A percentile compares a stretch with the other conserved stretches of the same genome.
Evolutionary conservation across 2,888 invertebrate genomes (phyloP).

Genomic region (Ectemnius continuus): DNA sequence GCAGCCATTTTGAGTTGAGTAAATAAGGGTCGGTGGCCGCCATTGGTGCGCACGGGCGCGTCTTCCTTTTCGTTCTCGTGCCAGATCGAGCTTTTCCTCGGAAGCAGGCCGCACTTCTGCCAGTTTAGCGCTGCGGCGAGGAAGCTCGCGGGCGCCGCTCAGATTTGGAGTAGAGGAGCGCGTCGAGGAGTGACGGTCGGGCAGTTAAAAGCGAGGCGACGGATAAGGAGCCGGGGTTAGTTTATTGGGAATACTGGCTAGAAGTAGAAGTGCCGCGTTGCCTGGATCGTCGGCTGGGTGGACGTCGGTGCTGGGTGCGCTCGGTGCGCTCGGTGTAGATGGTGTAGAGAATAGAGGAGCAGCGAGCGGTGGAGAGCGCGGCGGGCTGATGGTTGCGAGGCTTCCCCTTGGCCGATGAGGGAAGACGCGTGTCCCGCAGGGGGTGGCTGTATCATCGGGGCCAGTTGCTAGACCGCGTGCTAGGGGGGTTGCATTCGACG

Average conservation of each 20-base stretch:
- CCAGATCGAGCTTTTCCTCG: constrained; percentile 47
- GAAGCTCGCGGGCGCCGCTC: constrained; percentile 19
- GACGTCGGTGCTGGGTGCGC: neutral
- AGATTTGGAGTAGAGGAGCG: constrained; percentile 36
- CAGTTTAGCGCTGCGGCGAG: constrained; percentile 40
- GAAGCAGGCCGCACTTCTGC: constrained; percentile 23
- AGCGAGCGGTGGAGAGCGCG: too few relatives aligned
- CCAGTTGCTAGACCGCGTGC: neutral
- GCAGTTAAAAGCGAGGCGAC: constrained; percentile 54
- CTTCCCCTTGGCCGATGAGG: constrained; percentile 3
- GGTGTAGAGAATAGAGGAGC: too few relatives aligned
- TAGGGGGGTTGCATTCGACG: constrained; percentile 40
- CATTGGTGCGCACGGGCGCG: constrained; percentile 76
- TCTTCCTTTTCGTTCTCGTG: constrained; percentile 71
- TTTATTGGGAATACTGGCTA: constrained; percentile 65
- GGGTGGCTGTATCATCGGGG: neutral
- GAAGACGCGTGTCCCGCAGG: neutral
- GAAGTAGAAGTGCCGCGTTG: constrained; percentile 70
- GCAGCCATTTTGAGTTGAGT: constrained; percentile 74
- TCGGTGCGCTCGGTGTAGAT: too few relatives aligned
- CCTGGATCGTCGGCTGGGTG: constrained; percentile 34
- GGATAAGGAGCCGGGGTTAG: constrained; percentile 50
- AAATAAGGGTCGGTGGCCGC: constrained; percentile 75
- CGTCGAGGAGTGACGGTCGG: constrained; percentile 29
- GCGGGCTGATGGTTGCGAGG: neutral